Evolutionary conservation across 2,888 invertebrate species (phyloP), one percentile per base, ranked within the genome.

Genomic region (Spisula solida): DNA sequence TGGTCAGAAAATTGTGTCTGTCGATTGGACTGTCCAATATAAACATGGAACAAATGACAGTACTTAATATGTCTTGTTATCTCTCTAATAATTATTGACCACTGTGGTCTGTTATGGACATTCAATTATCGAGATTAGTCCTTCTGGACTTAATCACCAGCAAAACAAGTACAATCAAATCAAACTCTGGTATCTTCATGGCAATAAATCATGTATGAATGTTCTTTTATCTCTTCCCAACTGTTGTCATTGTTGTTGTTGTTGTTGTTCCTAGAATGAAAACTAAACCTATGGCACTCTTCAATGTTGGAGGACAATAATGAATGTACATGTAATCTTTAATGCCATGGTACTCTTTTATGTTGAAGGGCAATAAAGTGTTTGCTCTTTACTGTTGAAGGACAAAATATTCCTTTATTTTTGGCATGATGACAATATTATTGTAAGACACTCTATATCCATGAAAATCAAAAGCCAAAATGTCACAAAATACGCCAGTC

Each of bases 61-160:
- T 34, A 75, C 75, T 31, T 31, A 34, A 75, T 16, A 34, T 34
- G 75, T 31, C 75, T 31, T 31, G 75, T 75, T 75, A 75, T 75
- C 34, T 34, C 8, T 31, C 29, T 56, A 81, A 55, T 55, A 29
- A 81, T 55, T 81, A 55, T 29, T 81, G 81, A 55, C 81, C 56
- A 80, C 31, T 81, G 56, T 55, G 29, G 51, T 81, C 81, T 81
- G 81, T 81, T 31, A 56, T 55, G 81, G 56, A 55, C 31, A 56
- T 81, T 55, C 41, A 55, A 81, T 34, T 81, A 56, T 51, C 51
- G 18, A 56, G 48, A 81, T 51, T 55, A 81, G n/a, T 55, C 55
- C 8, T 31, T 18, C 18, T 81, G 25, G 56, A 47, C 75, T 75
- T 25, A 75, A 75, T 75, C 2, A 18, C 14, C 75, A 34, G 31